phyloP scores from a whole-genome alignment of 1,140 invertebrate species.

The Antheraea mylitta region DNA sequence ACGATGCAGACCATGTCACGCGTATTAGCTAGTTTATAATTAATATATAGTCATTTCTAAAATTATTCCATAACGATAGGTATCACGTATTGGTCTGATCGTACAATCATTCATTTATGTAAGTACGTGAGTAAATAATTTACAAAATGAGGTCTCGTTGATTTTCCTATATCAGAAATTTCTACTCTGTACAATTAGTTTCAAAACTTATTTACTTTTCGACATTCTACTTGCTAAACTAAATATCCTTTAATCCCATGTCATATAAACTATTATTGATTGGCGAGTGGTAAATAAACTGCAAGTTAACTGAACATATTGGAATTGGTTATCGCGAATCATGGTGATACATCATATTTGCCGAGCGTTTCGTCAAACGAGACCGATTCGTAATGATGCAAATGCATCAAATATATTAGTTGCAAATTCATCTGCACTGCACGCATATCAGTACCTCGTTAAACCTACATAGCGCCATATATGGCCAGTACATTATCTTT shows the following conservation, averaged over 20 bases:
- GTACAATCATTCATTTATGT: slow-evolving; percentile 61
- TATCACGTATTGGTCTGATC: slow-evolving; percentile 21
- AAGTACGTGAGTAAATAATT: slow-evolving; percentile 62
- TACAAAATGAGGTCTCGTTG: slow-evolving; percentile 70
- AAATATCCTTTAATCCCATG: background rate
- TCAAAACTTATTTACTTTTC: slow-evolving; percentile 6
- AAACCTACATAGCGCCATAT: background rate
- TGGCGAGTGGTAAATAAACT: background rate
- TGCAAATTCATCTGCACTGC: slow-evolving; percentile 37
- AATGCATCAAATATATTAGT: slow-evolving; percentile 50
- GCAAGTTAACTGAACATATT: slow-evolving; percentile 21
- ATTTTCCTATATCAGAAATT: slow-evolving; percentile 71
- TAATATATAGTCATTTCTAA: background rate
- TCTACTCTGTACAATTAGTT: slow-evolving; percentile 43
- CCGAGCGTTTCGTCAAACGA: slow-evolving; percentile 64
- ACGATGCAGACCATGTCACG: too few relatives aligned
- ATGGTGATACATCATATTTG: slow-evolving; percentile 75
- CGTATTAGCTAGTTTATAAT: too few relatives aligned
- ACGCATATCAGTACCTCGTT: background rate
- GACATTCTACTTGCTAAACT: background rate
- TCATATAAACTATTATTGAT: background rate
- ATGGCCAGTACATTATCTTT: background rate
- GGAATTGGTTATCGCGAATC: slow-evolving; percentile 54
- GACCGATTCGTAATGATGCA: slow-evolving; percentile 62
- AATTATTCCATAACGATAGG: background rate